Evolutionary conservation across 2,113 vertebrate genomes (phyloP).

Genomic region (Helogale parvula): DNA sequence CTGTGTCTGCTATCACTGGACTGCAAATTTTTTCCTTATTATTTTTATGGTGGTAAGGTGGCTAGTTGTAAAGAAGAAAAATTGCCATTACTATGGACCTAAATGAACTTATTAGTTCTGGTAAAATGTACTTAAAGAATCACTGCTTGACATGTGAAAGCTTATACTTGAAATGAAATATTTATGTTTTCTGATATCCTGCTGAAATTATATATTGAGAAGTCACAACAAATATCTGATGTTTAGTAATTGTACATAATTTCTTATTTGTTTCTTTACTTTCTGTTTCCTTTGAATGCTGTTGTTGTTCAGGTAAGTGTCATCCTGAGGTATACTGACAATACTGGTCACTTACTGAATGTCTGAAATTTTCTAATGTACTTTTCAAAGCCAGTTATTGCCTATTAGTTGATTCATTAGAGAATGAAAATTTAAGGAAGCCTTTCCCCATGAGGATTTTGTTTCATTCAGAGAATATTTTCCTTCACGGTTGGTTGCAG

Average conservation of each 20-base stretch:
- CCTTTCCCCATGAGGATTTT: background rate
- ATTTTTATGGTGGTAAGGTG: background rate
- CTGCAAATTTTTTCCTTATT: background rate
- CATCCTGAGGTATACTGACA: background rate
- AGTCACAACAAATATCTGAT: background rate
- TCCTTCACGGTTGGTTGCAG: background rate
- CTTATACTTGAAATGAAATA: background rate
- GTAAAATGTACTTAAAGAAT: background rate
- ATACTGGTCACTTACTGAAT: background rate
- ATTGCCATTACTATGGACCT: background rate
- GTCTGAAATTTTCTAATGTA: background rate
- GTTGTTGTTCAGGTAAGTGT: background rate
- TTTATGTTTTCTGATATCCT: background rate
- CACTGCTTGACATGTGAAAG: background rate
- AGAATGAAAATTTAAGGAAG: conserved; percentile 11
- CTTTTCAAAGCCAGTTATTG: background rate
- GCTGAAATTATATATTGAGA: background rate
- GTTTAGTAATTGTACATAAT: background rate
- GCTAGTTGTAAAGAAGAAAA: background rate
- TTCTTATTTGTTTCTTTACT: background rate
- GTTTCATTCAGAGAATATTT: conserved; percentile 17
- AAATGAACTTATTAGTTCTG: background rate
- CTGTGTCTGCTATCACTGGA: background rate
- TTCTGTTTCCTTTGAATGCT: background rate
- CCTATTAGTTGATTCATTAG: background rate